A percentile compares a stretch with the other conserved stretches of the same genome.
phyloP scores from a whole-genome alignment of 2,797 vertebrate species.

The Sebastes matsubarae region DNA sequence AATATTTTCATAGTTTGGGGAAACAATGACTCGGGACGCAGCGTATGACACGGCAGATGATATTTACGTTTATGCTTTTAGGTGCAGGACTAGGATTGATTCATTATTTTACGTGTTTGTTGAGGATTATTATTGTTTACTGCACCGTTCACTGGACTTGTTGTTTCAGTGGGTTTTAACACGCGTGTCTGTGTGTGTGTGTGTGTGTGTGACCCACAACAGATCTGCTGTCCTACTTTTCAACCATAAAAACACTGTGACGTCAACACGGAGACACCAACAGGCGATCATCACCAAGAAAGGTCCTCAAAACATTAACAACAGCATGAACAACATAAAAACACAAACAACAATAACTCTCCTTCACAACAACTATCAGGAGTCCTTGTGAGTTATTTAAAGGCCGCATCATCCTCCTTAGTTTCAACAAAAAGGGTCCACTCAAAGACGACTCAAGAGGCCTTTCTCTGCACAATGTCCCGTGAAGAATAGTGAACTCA shows the following conservation, averaged over 20 bases:
- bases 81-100: neutral
- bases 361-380: neutral
- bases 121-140: neutral
- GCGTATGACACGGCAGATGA: neutral
- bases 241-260: conserved; percentile 46
- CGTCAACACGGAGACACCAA: conserved; percentile 18
- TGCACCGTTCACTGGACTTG: neutral
- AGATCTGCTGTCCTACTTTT: conserved; percentile 59
- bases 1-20: conserved; percentile 47
- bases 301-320: neutral
- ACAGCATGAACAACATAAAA: neutral
- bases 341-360: neutral
- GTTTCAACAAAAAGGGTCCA: neutral
- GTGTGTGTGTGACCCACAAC: conserved; percentile 42
- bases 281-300: neutral
- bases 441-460: neutral
- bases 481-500: neutral
- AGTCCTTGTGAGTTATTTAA: neutral
- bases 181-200: neutral
- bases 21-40: conserved; percentile 12
- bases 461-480: neutral
- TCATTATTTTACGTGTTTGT: neutral
- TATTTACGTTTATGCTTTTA: neutral
- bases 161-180: conserved; percentile 5
- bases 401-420: neutral